Base-by-base conservation (phyloP, 2,113 vertebrate species). In the Etia nguti region DNA sequence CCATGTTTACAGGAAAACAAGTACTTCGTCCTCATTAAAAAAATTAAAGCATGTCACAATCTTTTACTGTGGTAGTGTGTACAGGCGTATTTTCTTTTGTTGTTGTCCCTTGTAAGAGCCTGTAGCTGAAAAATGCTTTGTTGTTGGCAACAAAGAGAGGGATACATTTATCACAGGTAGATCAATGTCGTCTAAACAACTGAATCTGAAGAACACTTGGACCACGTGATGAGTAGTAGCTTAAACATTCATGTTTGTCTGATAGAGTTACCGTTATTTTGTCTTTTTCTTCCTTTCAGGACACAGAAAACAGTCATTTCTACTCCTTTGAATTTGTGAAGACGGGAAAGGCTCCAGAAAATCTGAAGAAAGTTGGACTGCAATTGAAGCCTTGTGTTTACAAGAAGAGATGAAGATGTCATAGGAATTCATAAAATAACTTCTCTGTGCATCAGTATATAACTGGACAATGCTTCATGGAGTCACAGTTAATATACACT, bases 311-410 rank as follows among this genome's bases (percentile, higher is more conserved):
- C 87, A 96, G 95, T 88, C 96, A 98, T 90, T 99, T 99, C 95
- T 97, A 95, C 95, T 87, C 96, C 3, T 97, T 99, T 92, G 97
- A 99, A 73, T 97, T 98, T 84, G 6, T 94, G 79, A 99, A 99
- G 95, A 95, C 85, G 1, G 94, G 89, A 9, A 55, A 92, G 1
- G 89, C 94, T 22, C 90, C 89, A 7, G 92, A 89, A 26, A 89
- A 93, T 22, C 10, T 77, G 0, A 95, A 93, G 57, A 95, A 95
- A 12, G 89, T 89, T 4, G 95, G 95, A 26, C 94, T 99, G 62
- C 90, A 96, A 83, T 94, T 99, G 86, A 97, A 92, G 79, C 96
- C 98, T 1, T 99, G 98, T 92, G 62, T 98, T 26, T 99, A 99
- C 92, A 99, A 99, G 95, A 98, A 97, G 82, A 96, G 98, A 87